phyloP scores from a whole-genome alignment of 2,797 vertebrate genomes.

The Adelosebastes latens region DNA sequence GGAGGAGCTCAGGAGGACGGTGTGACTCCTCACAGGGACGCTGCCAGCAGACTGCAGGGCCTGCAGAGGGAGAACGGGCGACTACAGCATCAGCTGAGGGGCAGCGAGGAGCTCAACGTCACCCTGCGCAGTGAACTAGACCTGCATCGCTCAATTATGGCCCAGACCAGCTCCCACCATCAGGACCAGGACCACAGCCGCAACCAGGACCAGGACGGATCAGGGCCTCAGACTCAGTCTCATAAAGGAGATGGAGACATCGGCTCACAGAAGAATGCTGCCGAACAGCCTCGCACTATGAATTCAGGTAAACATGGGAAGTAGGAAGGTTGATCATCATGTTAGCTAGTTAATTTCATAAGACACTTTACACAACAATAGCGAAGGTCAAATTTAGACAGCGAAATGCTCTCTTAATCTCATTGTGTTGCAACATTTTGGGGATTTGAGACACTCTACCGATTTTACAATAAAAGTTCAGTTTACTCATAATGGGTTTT shows the following conservation, averaged over 20 bases:
- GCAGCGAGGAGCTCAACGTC: slow-evolving; percentile 79
- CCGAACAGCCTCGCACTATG: slow-evolving; percentile 17
- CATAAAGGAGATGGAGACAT: not conserved
- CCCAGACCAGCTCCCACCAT: slow-evolving; percentile 53
- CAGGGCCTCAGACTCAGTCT: slow-evolving; percentile 14
- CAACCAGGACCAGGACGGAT: not conserved
- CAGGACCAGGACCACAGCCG: slow-evolving; percentile 19
- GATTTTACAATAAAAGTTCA: too few relatives aligned
- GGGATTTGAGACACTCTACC: not conserved
- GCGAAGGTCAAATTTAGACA: not conserved
- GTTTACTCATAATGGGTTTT: too few relatives aligned
- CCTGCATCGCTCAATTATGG: slow-evolving; percentile 82
- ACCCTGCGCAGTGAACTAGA: slow-evolving; percentile 82
- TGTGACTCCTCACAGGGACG: slow-evolving; percentile 12
- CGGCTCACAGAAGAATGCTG: slow-evolving; percentile 4
- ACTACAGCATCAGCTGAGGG: slow-evolving; percentile 81
- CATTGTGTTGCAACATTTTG: not conserved
- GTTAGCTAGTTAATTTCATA: not conserved
- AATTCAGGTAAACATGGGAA: slow-evolving; percentile 67
- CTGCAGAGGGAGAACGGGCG: slow-evolving; percentile 79
- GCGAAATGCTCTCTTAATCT: not conserved
- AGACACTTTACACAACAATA: not conserved
- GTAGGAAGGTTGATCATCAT: not conserved
- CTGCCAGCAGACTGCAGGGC: slow-evolving; percentile 51
- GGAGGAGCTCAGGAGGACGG: slow-evolving; percentile 53